Evolutionary conservation across 23 tunicate species (phyloP).

Genomic region (Botrylloides violaceus): DNA sequence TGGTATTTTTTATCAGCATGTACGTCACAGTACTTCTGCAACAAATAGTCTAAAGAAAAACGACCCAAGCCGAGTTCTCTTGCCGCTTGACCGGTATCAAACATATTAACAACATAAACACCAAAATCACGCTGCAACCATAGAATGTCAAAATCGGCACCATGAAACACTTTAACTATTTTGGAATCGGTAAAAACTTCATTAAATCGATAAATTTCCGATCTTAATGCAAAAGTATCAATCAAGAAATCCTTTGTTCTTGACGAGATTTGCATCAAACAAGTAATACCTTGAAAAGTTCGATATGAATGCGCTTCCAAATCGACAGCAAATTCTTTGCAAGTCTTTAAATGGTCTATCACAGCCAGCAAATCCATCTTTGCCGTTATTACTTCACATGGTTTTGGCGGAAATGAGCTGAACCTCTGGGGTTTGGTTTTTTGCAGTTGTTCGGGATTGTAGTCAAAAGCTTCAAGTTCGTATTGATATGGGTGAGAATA

Average conservation of each 20-base stretch:
- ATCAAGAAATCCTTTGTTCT: constrained; percentile 79
- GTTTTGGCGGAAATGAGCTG: constrained; percentile 18
- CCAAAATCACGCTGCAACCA: constrained; percentile 98
- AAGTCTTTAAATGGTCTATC: constrained; percentile 31
- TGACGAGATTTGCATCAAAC: constrained; percentile 95
- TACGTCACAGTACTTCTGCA: constrained; percentile 67
- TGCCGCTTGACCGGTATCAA: constrained; percentile 88
- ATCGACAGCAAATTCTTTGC: constrained; percentile 84
- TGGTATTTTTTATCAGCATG: constrained; percentile 86
- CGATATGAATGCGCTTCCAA: constrained; percentile 92
- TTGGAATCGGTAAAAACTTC: constrained; percentile 78
- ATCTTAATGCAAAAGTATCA: constrained; percentile 76
- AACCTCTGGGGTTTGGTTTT: constrained; percentile 47
- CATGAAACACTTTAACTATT: constrained; percentile 91
- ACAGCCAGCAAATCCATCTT: constrained; percentile 21
- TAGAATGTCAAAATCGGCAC: constrained; percentile 71
- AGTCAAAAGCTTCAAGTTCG: constrained; percentile 47
- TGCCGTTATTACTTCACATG: constrained; percentile 29
- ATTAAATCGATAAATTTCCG: constrained; percentile 62
- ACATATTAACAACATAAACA: constrained; percentile 91
- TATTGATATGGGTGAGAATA: constrained; percentile 84
- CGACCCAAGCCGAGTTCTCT: constrained; percentile 29
- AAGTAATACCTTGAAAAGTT: constrained; percentile 94
- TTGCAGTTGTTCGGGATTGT: constrained; percentile 32
- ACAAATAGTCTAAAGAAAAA: constrained; percentile 62